These are phyloP conservation scores for Argyrosomus regius DNA, from an alignment of 2,797 vertebrate genomes.

Conservation along the genomic window DNA sequence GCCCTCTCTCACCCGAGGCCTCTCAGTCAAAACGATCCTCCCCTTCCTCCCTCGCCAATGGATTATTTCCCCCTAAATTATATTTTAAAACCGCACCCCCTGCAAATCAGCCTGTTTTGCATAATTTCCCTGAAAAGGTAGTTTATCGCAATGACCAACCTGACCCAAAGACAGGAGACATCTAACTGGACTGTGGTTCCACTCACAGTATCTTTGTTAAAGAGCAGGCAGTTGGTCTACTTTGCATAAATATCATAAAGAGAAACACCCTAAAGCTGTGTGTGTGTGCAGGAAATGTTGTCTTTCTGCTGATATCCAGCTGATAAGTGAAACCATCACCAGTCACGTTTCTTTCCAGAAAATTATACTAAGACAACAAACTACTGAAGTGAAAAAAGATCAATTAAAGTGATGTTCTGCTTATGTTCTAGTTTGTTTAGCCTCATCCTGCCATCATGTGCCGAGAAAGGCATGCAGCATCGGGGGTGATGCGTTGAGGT, in stretches of 20 bases:
- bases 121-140: background rate
- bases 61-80: background rate
- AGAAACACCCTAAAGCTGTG: background rate
- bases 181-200: background rate
- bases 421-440: constrained; percentile 32
- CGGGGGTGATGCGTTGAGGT: constrained; percentile 26
- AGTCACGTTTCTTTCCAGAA: constrained; percentile 24
- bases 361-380: constrained; percentile 38
- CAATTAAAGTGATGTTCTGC: constrained; percentile 24
- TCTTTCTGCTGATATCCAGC: background rate
- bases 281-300: too few relatives aligned
- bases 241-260: constrained; percentile 19
- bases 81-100: background rate
- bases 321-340: constrained; percentile 5
- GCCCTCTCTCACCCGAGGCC: background rate
- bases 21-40: background rate
- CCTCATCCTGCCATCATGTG: constrained; percentile 53
- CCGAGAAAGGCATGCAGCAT: constrained; percentile 29
- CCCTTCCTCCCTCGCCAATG: background rate
- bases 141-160: background rate
- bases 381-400: background rate
- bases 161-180: background rate
- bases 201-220: background rate
- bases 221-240: background rate
- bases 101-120: background rate